Conservation (phyloP, 2,888 invertebrate species). For the Seladonia tumulorum region DNA sequence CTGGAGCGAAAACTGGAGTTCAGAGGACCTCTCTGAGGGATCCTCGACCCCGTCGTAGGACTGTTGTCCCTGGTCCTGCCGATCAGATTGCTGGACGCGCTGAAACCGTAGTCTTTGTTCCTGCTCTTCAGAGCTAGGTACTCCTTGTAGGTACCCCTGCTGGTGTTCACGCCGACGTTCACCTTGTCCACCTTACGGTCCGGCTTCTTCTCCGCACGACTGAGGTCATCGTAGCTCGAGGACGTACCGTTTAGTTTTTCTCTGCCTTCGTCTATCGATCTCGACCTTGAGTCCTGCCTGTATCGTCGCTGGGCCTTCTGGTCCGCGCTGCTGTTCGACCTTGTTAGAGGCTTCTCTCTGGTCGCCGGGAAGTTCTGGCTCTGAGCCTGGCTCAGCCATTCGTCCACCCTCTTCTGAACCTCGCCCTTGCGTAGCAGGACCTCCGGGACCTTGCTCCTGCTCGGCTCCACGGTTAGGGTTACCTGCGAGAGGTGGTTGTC, state of each 20-base stretch:
- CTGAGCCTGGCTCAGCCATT: slow-evolving; percentile 79
- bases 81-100: slow-evolving; percentile 43
- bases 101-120: slow-evolving; percentile 72
- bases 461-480: slow-evolving; percentile 30
- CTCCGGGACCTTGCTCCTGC: slow-evolving; percentile 69
- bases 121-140: slow-evolving; percentile 69
- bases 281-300: slow-evolving; percentile 72
- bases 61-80: slow-evolving; percentile 64
- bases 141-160: slow-evolving; percentile 75
- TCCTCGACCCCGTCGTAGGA: slow-evolving; percentile 66
- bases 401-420: slow-evolving; percentile 80
- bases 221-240: slow-evolving; percentile 78
- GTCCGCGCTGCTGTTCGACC: slow-evolving; percentile 79
- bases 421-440: slow-evolving; percentile 77
- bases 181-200: slow-evolving; percentile 68
- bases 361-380: slow-evolving; percentile 71
- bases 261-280: slow-evolving; percentile 72
- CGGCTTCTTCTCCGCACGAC: slow-evolving; percentile 65
- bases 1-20: slow-evolving; percentile 66
- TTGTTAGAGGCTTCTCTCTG: slow-evolving; percentile 70
- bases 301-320: slow-evolving; percentile 73
- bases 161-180: slow-evolving; percentile 71
- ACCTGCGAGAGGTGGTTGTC: slow-evolving; percentile 23
- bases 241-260: slow-evolving; percentile 74
- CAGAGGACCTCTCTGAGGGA: slow-evolving; percentile 73